Evolutionary conservation across 1,140 invertebrate species (phyloP).

Genomic region (Solenopsis fugax): DNA sequence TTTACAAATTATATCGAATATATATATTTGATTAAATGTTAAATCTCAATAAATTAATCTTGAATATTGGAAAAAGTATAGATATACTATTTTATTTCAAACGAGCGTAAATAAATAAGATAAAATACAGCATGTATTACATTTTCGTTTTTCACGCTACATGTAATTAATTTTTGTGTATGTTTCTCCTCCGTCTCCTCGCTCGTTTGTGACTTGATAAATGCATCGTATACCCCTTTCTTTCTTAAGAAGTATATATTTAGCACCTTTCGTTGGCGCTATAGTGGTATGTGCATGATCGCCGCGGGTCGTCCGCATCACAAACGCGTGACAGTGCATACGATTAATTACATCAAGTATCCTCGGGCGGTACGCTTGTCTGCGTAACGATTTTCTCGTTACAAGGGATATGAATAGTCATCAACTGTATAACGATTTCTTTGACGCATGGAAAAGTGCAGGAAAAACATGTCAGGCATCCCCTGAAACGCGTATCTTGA

Average conservation of each 20-base stretch:
- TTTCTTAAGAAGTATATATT: constrained; percentile 13
- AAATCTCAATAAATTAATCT: not conserved
- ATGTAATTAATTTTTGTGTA: not conserved
- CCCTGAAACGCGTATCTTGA: not conserved
- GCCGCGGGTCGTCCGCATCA: not conserved
- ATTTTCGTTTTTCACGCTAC: no score
- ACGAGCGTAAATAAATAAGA: not conserved
- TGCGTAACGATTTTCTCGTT: constrained; percentile 45
- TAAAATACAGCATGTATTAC: not conserved
- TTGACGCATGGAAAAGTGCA: not conserved
- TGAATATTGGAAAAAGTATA: not conserved
- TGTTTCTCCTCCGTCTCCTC: not conserved
- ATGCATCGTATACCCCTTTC: not conserved
- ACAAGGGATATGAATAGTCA: constrained; percentile 47
- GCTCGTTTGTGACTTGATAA: not conserved
- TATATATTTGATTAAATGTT: not conserved
- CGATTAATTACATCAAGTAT: constrained; percentile 81
- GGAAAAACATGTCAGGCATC: not conserved
- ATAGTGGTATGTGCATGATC: not conserved
- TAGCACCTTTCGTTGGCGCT: not conserved
- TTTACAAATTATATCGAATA: not conserved
- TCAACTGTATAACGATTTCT: constrained; percentile 21
- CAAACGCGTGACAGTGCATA: constrained; percentile 55
- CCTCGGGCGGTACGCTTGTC: constrained; percentile 15
- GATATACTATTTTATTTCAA: not conserved